Percentiles rank a stretch among this genome's conserved stretches.
phyloP scores from a whole-genome alignment of 2,797 vertebrate genomes.

The Oryzias dopingdopingensis region DNA sequence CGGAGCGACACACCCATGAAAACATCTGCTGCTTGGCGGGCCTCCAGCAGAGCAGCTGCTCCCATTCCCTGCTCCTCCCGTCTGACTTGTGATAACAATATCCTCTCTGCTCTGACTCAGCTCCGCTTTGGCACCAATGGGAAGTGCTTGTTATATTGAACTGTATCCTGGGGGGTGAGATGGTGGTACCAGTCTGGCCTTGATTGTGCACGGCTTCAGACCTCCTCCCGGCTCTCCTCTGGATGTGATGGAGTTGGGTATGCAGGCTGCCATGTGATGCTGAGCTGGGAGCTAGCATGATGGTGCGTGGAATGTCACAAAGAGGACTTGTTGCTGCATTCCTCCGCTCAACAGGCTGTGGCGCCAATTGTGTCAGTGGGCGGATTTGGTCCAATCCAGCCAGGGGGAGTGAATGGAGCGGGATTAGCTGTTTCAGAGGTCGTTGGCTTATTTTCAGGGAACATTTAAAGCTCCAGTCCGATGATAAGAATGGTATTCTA shows the following conservation, averaged over 20 bases:
- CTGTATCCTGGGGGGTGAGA: too few species aligned
- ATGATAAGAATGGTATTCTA: too few species aligned
- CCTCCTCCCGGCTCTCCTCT: not conserved
- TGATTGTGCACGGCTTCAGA: constrained; percentile 9
- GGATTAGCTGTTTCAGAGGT: constrained; percentile 59
- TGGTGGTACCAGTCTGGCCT: constrained; percentile 8
- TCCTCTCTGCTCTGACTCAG: constrained; percentile 15
- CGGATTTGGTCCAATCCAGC: constrained; percentile 55
- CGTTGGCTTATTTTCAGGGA: not conserved
- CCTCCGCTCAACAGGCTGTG: constrained; percentile 66
- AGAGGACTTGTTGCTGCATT: constrained; percentile 77
- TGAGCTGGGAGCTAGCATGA: constrained; percentile 45
- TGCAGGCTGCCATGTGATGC: constrained; percentile 68
- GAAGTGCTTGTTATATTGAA: constrained; percentile 6
- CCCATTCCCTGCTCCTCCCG: constrained; percentile 46
- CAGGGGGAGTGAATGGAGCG: constrained; percentile 55
- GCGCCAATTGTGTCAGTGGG: constrained; percentile 75
- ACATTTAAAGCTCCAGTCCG: too few species aligned
- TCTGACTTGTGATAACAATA: constrained; percentile 49
- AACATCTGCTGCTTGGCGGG: constrained; percentile 71
- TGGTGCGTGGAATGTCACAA: constrained; percentile 75
- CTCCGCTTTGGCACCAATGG: constrained; percentile 19
- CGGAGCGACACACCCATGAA: constrained; percentile 64
- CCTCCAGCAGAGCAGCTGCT: constrained; percentile 70
- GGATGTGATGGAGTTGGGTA: constrained; percentile 38